Evolutionary conservation across 2,113 vertebrate species (phyloP).

Genomic region (Aythya baeri): DNA sequence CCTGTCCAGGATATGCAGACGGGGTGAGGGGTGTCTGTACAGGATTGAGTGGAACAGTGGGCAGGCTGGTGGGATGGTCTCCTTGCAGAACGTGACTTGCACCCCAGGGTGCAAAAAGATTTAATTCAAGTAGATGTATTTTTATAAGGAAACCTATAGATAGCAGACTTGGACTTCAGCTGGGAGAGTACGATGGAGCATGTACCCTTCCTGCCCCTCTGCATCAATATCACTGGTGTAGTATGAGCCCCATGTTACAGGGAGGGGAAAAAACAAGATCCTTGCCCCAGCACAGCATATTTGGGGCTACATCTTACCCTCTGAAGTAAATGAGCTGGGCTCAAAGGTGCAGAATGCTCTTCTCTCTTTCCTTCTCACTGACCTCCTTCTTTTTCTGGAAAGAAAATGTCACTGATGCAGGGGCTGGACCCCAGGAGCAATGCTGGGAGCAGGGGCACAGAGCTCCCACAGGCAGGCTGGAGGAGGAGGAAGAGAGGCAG

Average conservation of each 20-base stretch:
- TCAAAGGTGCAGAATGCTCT: background rate
- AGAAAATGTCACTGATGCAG: background rate
- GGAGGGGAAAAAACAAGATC: background rate
- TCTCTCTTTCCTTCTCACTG: background rate
- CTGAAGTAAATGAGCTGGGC: background rate
- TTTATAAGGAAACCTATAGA: background rate
- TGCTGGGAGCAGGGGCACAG: background rate
- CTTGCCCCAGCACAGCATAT: accelerated
- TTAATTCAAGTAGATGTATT: background rate
- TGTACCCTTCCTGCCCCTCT: background rate
- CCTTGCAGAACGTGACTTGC: background rate
- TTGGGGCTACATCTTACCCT: background rate
- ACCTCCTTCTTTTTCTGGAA: background rate
- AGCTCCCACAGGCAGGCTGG: background rate
- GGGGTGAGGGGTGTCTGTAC: background rate
- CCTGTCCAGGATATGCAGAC: background rate
- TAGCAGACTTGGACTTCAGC: background rate
- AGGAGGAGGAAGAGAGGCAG: background rate
- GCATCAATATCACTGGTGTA: background rate
- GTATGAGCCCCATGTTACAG: background rate
- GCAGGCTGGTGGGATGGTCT: background rate
- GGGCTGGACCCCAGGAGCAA: background rate
- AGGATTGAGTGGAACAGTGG: background rate
- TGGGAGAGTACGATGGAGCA: background rate
- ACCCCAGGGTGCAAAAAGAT: background rate